Evolutionary conservation across 2,113 vertebrate species (phyloP).

Genomic region (Lepidothrix coronata): DNA sequence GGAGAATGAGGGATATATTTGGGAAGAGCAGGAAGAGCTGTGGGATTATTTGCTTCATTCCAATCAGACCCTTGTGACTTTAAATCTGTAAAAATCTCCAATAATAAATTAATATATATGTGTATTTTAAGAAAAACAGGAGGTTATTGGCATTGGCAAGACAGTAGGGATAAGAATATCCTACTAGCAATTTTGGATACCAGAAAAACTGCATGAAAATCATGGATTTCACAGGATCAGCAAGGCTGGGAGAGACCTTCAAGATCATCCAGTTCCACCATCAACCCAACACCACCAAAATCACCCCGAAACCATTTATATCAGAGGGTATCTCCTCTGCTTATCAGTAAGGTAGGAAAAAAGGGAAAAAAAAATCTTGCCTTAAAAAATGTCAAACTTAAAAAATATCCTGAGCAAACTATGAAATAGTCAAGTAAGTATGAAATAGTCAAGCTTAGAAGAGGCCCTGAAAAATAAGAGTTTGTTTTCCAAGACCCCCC

Average conservation of each 20-base stretch:
- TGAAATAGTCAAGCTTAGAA: not conserved
- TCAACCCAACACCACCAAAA: not conserved
- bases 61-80: not conserved
- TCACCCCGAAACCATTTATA: not conserved
- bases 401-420: not conserved
- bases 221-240: not conserved
- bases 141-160: not conserved
- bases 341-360: not conserved
- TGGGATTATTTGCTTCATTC: not conserved
- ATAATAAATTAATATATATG: no score
- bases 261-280: not conserved
- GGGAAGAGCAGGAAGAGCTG: not conserved
- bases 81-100: not conserved
- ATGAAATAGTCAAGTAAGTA: not conserved
- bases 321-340: not conserved
- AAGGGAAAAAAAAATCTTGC: rapidly evolving
- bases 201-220: not conserved
- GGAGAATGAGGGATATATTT: not conserved
- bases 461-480: not conserved
- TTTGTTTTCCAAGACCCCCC: not conserved
- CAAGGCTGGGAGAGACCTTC: not conserved
- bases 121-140: not conserved
- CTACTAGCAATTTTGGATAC: not conserved
- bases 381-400: rapidly evolving
- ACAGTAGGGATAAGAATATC: not conserved